Base-by-base conservation (phyloP, 2,113 vertebrate genomes). In the Oreotrochilus melanogaster region DNA sequence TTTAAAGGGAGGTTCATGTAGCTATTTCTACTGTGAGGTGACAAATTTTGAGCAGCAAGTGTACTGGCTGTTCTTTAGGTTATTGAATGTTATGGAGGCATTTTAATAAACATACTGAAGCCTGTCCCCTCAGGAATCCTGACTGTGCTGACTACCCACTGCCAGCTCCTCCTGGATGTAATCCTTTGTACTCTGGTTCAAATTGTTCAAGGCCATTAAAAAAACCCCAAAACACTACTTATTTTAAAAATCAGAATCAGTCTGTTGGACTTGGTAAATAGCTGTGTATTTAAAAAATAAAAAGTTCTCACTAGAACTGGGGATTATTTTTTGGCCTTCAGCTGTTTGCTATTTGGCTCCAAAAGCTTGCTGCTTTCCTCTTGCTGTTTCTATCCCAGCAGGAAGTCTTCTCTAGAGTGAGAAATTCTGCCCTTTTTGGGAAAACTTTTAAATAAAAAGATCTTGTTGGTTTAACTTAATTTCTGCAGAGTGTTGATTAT, bases 361-460 rank as follows among this genome's bases (percentile, higher is more conserved):
- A 60, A 78, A 92, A 60, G 53, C 47, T 35, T 80, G 10, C 82
- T 91, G 62, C 71, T 93, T 93, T 93, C 57, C 33, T 90, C 65
- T 79, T 93, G 58, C 69, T 96, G 21, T 95, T 97, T 93, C 62
- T 88, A 37, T 65, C 83, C 51, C 88, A 95, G 78, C 60, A 85
- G 82, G 80, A 21, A 90, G 64, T 57, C 70, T 80, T 6, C 50
- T 86, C 69, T 39, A 48, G 61, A 89, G 70, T 82, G 76, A 94
- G 83, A 95, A 84, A 39, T 83, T 33, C 67, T 24, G 43, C 33
- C 50, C 37, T 82, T 73, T 62, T 88, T 66, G 28, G 7, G 70
- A 92, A 45, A 92, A 81, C 8, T 43, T 91, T 50, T 51, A 56
- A 65, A 30, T 60, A 9, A 51, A 57, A 65, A 65, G 56, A 48